phyloP scores from a whole-genome alignment of 2,113 vertebrate genomes.

The Nothocercus julius region DNA sequence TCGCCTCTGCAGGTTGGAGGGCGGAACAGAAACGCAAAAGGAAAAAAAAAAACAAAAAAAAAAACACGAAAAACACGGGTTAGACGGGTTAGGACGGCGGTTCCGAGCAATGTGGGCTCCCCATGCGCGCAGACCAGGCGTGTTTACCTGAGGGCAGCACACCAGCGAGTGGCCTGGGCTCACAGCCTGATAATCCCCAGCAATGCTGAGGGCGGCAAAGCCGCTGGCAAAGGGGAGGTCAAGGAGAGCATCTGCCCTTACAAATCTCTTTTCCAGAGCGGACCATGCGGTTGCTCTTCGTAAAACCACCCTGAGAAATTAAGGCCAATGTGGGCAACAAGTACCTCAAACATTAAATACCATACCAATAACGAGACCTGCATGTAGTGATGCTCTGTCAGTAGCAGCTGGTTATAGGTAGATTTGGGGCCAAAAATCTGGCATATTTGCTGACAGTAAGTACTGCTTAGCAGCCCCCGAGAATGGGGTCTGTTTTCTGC shows the following conservation, averaged over 20 bases:
- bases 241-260: background rate
- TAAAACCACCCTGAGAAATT: rapidly evolving
- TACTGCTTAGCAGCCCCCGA: background rate
- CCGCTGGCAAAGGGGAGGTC: background rate
- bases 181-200: rapidly evolving
- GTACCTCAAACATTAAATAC: rapidly evolving
- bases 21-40: too few species aligned
- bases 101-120: background rate
- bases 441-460: rapidly evolving
- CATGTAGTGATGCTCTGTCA: rapidly evolving
- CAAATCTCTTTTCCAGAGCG: background rate
- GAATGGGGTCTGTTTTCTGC: rapidly evolving
- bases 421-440: too few species aligned
- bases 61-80: too few species aligned
- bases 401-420: background rate
- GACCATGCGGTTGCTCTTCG: background rate
- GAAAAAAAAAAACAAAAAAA: too few species aligned
- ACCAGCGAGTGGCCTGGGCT: too few species aligned
- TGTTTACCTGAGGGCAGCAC: background rate
- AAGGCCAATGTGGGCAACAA: rapidly evolving
- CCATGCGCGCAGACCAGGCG: too few species aligned
- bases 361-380: rapidly evolving
- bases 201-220: background rate
- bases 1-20: too few species aligned
- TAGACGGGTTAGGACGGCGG: background rate